Evolutionary conservation across 2,797 vertebrate species (phyloP), one percentile per base, ranked within the genome.

Genomic region (Hoplostethus mediterraneus): DNA sequence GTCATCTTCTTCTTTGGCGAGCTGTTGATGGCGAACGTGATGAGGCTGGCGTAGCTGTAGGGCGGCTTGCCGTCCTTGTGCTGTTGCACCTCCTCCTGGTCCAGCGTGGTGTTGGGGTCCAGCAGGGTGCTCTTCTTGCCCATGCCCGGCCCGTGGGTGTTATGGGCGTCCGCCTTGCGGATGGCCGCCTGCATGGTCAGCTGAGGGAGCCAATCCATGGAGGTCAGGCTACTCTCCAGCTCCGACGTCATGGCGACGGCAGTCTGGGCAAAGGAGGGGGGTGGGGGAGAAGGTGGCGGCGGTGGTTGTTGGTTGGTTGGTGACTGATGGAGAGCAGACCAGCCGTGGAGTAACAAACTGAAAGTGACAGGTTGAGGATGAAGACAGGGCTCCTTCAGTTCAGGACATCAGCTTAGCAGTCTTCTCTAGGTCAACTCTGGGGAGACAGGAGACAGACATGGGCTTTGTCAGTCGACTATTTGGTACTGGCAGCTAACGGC

Each of bases 1-100:
- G 96, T 97, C 96, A 97, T 97, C 93, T 97, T 97, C 95, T 97
- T 97, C 95, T 97, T 97, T 93, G 96, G 95, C 79, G 97, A 97
- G 93, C 96, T 96, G 93, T 97, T 97, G 94, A 97, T 97, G 83
- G 97, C 97, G 54, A 97, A 97, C 2, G 97, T 97, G 87, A 97
- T 97, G 86, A 97, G 96, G 90, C 96, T 97, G 93, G 97, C 97
- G 31, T 97, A 97, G 92, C 97, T 97, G 87, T 97, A 97, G 0
- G 97, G 97, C 5, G 96, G 97, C 84, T 97, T 97, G 85, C 97
- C 97, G 36, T 97, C 97, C 84, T 97, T 97, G 92, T 97, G 96
- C 90, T 97, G 97, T 85, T 97, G 96, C 72, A 96, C 96, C 87
- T 97, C 96, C 83, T 97, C 97, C 93, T 97, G 96, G 92, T 97